Evolutionary conservation across 2,888 invertebrate species (phyloP).

Genomic region (Luperina testacea): DNA sequence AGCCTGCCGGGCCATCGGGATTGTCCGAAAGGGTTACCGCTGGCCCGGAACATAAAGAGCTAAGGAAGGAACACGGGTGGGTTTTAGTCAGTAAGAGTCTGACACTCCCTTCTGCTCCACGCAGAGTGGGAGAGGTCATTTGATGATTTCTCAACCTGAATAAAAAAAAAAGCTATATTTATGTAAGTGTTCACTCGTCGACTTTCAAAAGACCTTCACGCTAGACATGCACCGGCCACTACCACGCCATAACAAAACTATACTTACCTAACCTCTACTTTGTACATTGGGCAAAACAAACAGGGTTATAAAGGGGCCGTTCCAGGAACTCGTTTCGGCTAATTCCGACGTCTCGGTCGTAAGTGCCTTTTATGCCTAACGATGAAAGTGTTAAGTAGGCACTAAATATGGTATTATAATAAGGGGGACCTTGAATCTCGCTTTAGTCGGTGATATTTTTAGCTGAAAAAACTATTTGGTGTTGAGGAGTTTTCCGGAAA

Average conservation of each 20-base stretch:
- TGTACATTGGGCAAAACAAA: conserved; percentile 46
- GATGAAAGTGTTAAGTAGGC: conserved; percentile 57
- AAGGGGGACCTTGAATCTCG: conserved; percentile 31
- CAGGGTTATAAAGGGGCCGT: conserved; percentile 58
- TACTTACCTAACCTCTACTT: conserved; percentile 14
- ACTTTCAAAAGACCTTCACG: conserved; percentile 3
- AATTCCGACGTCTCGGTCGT: conserved; percentile 52
- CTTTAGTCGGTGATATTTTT: conserved; percentile 6
- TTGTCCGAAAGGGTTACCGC: no score
- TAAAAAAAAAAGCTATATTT: no score
- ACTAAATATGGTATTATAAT: conserved; percentile 51
- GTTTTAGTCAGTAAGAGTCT: no score
- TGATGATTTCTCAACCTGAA: no score
- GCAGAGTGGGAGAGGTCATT: no score
- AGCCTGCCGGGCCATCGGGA: no score
- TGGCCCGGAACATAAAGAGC: no score
- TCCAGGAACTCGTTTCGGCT: conserved; percentile 52
- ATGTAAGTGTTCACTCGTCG: not conserved
- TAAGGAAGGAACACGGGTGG: no score
- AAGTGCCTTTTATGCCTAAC: conserved; percentile 56
- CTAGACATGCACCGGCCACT: not conserved
- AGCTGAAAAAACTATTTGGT: not conserved
- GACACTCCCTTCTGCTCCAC: no score
- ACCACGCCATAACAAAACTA: conserved; percentile 32
- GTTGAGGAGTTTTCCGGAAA: not conserved